phyloP scores from a whole-genome alignment of 2,888 invertebrate genomes.

The Folsomia candida region DNA sequence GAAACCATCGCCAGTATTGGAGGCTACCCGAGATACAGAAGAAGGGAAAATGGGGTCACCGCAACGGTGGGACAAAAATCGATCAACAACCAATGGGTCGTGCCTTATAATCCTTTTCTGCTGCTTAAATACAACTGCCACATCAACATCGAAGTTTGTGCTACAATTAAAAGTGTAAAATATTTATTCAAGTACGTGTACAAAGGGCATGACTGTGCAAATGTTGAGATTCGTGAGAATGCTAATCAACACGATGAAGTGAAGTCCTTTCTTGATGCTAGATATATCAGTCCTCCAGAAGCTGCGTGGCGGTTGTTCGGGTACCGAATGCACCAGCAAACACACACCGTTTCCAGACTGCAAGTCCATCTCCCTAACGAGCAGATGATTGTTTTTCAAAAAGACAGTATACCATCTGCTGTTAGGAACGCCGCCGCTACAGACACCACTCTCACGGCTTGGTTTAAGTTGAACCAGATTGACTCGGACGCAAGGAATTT shows the following conservation, averaged over 20 bases:
- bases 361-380: conserved; percentile 41
- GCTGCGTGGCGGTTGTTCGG: conserved; percentile 52
- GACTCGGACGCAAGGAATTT: conserved; percentile 13
- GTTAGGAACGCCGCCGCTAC: neutral
- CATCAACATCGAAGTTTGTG: conserved; percentile 51
- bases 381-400: conserved; percentile 39
- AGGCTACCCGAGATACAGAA: conserved; percentile 53
- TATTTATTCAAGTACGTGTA: too few relatives aligned
- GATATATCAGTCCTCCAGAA: conserved; percentile 52
- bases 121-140: conserved; percentile 40
- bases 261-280: conserved; percentile 51
- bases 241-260: conserved; percentile 45
- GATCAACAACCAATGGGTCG: conserved; percentile 52
- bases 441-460: neutral
- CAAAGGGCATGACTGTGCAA: too few relatives aligned
- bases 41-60: conserved; percentile 34
- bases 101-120: conserved; percentile 50
- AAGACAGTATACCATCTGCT: conserved; percentile 40
- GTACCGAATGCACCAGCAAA: conserved; percentile 47
- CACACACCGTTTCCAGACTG: conserved; percentile 41
- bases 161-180: conserved; percentile 50
- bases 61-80: conserved; percentile 42
- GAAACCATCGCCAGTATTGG: conserved; percentile 51
- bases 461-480: neutral
- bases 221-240: too few relatives aligned